Evolutionary conservation across 2,113 vertebrate species (phyloP).

Genomic region (Lasiurus cinereus): DNA sequence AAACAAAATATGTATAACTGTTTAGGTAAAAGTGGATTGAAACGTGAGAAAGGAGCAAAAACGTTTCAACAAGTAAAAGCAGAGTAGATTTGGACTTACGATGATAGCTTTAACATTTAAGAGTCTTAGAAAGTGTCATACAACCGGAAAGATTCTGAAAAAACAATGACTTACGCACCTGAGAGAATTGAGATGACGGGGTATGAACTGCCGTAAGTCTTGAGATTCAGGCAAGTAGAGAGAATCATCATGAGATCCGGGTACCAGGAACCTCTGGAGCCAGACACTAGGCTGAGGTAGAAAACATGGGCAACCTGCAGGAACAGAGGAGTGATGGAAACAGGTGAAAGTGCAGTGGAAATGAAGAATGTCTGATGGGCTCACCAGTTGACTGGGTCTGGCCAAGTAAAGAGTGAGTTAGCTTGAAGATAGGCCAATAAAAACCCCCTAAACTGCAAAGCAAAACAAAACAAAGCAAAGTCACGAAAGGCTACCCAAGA

Average conservation of each 20-base stretch:
- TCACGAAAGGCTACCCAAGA: not conserved
- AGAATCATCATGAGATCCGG: not conserved
- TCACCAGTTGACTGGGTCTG: not conserved
- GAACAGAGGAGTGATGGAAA: not conserved
- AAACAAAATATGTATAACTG: slow-evolving; percentile 26
- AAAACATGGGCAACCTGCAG: not conserved
- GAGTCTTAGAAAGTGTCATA: not conserved
- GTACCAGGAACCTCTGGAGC: not conserved
- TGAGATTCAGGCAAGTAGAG: not conserved
- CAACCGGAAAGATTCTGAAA: not conserved
- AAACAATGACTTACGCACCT: not conserved
- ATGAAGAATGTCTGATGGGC: not conserved
- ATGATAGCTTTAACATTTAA: not conserved
- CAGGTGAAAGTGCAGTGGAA: not conserved
- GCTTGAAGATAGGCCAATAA: not conserved
- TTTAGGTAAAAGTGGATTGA: not conserved
- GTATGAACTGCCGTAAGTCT: not conserved
- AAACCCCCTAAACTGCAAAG: not conserved
- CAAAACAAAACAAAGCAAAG: not conserved
- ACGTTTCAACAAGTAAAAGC: not conserved
- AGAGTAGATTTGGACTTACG: not conserved
- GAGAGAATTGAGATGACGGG: not conserved
- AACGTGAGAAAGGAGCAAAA: not conserved
- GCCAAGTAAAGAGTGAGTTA: not conserved
- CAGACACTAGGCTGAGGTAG: not conserved